Conservation (phyloP, 2,113 vertebrate genomes). For the Syrrhaptes paradoxus region DNA sequence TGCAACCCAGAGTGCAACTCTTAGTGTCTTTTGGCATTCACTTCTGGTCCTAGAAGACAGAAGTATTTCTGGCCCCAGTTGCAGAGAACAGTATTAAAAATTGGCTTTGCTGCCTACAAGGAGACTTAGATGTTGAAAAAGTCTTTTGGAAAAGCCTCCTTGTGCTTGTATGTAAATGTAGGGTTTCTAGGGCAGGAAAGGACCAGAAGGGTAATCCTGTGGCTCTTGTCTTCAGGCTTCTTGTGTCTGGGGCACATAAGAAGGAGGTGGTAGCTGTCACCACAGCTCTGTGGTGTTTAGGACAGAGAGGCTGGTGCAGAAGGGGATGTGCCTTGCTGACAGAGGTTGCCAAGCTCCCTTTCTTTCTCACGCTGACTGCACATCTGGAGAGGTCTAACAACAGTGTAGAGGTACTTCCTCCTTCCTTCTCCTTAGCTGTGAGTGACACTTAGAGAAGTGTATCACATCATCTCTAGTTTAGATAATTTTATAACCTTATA, state of each 20-base stretch:
- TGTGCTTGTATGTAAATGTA: not conserved
- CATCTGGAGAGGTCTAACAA: not conserved
- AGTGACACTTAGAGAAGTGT: not conserved
- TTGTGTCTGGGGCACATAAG: accelerated
- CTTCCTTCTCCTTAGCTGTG: not conserved
- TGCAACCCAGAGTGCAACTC: not conserved
- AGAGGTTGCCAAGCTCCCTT: not conserved
- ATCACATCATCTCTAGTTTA: not conserved
- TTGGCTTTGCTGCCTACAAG: not conserved
- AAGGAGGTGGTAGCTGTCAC: not conserved
- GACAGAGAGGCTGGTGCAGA: not conserved
- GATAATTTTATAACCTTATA: not conserved
- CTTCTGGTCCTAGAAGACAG: slow-evolving; percentile 1
- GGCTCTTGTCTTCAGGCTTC: not conserved
- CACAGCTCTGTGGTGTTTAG: not conserved
- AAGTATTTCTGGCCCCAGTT: not conserved
- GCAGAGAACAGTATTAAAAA: not conserved
- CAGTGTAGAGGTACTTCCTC: not conserved
- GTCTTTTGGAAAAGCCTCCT: not conserved
- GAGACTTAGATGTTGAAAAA: not conserved
- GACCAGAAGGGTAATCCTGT: not conserved
- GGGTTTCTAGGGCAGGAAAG: not conserved
- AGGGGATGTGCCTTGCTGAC: not conserved
- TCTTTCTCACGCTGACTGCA: not conserved
- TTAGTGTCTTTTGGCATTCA: not conserved